phyloP scores from a whole-genome alignment of 2,797 vertebrate species.

The Myripristis murdjan region DNA sequence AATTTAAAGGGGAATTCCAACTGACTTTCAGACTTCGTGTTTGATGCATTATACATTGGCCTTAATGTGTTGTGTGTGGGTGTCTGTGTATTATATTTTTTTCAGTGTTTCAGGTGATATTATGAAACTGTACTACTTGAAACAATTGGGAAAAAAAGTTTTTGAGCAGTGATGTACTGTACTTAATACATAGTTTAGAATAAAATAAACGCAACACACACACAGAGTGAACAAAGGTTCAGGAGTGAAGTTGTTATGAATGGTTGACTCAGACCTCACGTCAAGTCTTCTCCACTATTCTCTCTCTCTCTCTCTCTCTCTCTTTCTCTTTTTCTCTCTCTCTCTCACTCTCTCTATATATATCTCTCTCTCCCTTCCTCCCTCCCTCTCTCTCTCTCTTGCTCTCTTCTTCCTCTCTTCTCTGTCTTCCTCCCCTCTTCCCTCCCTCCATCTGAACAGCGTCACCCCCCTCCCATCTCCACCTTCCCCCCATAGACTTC shows the following conservation, averaged over 20 bases:
- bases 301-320: slow-evolving; percentile 58
- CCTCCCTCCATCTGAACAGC: slow-evolving; percentile 73
- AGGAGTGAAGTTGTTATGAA: slow-evolving; percentile 35
- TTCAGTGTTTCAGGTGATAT: not conserved
- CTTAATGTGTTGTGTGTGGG: no score
- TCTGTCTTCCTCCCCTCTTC: slow-evolving; percentile 42
- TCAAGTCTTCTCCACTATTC: slow-evolving; percentile 88
- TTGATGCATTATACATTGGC: no score
- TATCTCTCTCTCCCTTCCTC: slow-evolving; percentile 64
- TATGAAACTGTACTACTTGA: slow-evolving; percentile 31
- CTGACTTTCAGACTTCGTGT: no score
- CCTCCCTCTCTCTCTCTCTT: slow-evolving; percentile 78
- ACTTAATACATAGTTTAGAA: not conserved
- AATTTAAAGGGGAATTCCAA: no score
- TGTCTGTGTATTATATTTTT: no score
- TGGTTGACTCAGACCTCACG: slow-evolving; percentile 85
- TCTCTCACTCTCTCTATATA: slow-evolving; percentile 57
- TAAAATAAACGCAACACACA: not conserved
- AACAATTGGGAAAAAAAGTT: not conserved
- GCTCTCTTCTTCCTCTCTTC: slow-evolving; percentile 1
- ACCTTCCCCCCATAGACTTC: slow-evolving; percentile 98
- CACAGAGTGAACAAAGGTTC: slow-evolving; percentile 45
- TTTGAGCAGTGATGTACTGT: no score
- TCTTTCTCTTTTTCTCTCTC: slow-evolving; percentile 66
- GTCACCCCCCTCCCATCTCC: slow-evolving; percentile 93